Evolutionary conservation across 2,888 invertebrate species (phyloP), one percentile per base, ranked within the genome.

Genomic region (Brenthis daphne): DNA sequence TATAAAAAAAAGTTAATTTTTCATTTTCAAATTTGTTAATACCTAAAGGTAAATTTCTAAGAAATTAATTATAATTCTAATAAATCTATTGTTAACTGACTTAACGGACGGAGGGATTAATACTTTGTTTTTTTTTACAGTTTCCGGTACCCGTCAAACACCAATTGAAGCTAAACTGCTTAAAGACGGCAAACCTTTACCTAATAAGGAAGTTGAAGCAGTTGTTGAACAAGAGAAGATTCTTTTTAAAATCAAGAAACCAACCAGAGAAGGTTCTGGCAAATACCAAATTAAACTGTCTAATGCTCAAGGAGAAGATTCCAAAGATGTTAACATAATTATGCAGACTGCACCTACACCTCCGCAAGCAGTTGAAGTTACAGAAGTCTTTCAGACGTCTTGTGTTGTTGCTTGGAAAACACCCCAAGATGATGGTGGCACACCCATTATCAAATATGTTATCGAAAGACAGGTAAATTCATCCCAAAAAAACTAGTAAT

Each of bases 271-370:
- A 73, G 95, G 95, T 72, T 97, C 98, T 73, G 99, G 99, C 60
- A 95, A 96, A 80, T 99, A 99, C 89, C 97, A 98, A 87, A 95
- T 99, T 73, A 97, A 97, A 84, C 90, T 99, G 66, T 95, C 96
- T 24, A 99, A 99, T 86, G 97, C 95, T 50, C 98, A 98, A 86
- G 99, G 99, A 60, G 97, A 98, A 87, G 97, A 96, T 82, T 92
- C 96, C 0, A 96, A 97, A 83, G 96, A 97, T 84, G 95, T 98
- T 29, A 95, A 94, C 64, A 95, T 98, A 75, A 95, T 94, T 73
- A 98, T 98, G 96, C 97, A 98, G 93, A 95, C 95, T 84, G 98
- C 96, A n/a, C 99, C 99, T 11, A 93, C 95, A 64, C 93, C 96
- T 63, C 99, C 99, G 29, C 94, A 95, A 81, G 96, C 98, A 79